A percentile compares a stretch with the other conserved stretches of the same genome.
Evolutionary conservation across 2,888 invertebrate genomes (phyloP).

Genomic region (Calliopum simillimum): DNA sequence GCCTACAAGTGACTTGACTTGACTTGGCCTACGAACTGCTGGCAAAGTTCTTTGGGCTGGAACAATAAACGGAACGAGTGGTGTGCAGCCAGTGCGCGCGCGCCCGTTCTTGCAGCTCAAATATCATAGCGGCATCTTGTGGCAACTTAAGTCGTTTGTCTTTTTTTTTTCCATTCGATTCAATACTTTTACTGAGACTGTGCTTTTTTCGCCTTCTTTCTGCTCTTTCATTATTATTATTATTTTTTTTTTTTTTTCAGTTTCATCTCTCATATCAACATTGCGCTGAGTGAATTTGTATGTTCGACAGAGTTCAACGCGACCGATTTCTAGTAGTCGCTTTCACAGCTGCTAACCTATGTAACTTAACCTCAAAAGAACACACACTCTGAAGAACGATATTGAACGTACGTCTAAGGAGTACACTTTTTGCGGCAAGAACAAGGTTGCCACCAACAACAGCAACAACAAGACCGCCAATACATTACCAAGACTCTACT

Average conservation of each 20-base stretch:
- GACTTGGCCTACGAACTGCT: neutral
- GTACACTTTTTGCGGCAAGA: slow-evolving; percentile 21
- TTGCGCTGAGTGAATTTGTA: slow-evolving; percentile 65
- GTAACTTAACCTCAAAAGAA: slow-evolving; percentile 51
- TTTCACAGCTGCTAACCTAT: slow-evolving; percentile 46
- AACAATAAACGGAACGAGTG: slow-evolving; percentile 4
- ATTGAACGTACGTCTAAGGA: slow-evolving; percentile 32
- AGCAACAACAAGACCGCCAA: slow-evolving; percentile 9
- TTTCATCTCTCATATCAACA: slow-evolving; percentile 53
- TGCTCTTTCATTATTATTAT: neutral
- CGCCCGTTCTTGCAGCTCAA: neutral
- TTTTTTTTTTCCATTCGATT: neutral
- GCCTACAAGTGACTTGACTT: neutral
- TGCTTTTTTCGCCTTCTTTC: neutral
- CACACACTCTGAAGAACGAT: slow-evolving; percentile 29
- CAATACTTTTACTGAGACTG: neutral
- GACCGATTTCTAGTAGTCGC: slow-evolving; percentile 23
- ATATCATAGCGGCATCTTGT: slow-evolving; percentile 24
- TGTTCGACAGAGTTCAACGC: slow-evolving; percentile 52
- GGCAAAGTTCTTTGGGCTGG: slow-evolving; percentile 3
- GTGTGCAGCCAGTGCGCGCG: no score
- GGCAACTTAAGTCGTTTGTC: slow-evolving; percentile 13
- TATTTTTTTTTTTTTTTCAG: slow-evolving; percentile 5
- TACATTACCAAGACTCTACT: slow-evolving; percentile 2
- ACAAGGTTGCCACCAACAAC: slow-evolving; percentile 3